These are phyloP conservation scores for Oxygymnocypris stewartii DNA, from an alignment of 2,113 vertebrate species.

Conservation along the genomic window DNA sequence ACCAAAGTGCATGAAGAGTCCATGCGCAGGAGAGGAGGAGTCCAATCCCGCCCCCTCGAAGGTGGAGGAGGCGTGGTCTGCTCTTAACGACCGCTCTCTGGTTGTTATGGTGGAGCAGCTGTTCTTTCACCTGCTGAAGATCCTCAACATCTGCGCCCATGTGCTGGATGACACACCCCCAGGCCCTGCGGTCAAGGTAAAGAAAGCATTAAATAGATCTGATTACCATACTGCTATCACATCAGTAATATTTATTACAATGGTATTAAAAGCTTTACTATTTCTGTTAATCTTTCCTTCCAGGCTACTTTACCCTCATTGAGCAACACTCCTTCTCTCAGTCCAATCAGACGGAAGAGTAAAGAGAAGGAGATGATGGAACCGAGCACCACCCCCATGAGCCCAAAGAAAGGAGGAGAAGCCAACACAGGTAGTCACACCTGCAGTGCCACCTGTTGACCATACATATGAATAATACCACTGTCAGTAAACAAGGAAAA, in stretches of 20 bases:
- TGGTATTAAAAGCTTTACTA: neutral
- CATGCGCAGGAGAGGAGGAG: slow-evolving; percentile 89
- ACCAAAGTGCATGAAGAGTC: slow-evolving; percentile 88
- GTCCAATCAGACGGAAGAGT: slow-evolving; percentile 92
- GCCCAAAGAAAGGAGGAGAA: slow-evolving; percentile 91
- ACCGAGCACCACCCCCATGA: slow-evolving; percentile 80
- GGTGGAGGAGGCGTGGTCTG: slow-evolving; percentile 90
- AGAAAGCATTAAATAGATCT: neutral
- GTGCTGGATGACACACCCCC: slow-evolving; percentile 92
- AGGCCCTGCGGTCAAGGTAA: slow-evolving; percentile 89
- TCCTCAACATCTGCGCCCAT: slow-evolving; percentile 95
- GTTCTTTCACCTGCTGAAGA: slow-evolving; percentile 91
- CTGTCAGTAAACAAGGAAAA: neutral
- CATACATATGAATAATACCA: neutral
- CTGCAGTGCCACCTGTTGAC: neutral
- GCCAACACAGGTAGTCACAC: slow-evolving; percentile 78
- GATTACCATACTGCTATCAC: neutral
- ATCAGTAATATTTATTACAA: neutral
- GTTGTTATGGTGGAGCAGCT: slow-evolving; percentile 92
- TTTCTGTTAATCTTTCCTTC: slow-evolving; percentile 33
- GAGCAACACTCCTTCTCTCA: slow-evolving; percentile 90
- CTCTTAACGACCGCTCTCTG: slow-evolving; percentile 83
- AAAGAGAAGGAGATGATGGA: slow-evolving; percentile 89
- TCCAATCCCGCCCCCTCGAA: slow-evolving; percentile 71
- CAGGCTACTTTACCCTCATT: slow-evolving; percentile 92